Evolutionary conservation across 2,797 vertebrate species (phyloP), one percentile per base, ranked within the genome.

Genomic region (Pangasius macronema): DNA sequence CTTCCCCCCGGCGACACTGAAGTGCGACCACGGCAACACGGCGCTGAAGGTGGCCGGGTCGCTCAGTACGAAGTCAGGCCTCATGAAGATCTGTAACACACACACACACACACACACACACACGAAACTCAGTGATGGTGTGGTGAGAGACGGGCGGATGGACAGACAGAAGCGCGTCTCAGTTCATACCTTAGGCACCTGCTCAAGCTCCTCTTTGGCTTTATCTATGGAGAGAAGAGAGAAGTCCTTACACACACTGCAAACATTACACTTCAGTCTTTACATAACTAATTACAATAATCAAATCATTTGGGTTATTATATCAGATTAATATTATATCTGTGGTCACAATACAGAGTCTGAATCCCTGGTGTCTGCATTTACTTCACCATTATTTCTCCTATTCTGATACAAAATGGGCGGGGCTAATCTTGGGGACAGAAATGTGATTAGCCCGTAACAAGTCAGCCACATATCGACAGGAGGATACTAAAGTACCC

Each of bases 1-100:
- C 95, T 97, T 98, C 14, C 97, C 97, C 82, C 96, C 97, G 51
- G 97, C 95, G 5, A 96, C 96, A 94, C 96, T 97, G 95, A 99
- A 99, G 96, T 99, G 98, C 84, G 98, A 97, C 98, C 98, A 99
- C 24, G 98, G 98, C 93, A 99, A 96, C 91, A 99, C 98, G 0
- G 96, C 90, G 93, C 97, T 97, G 95, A 99, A 99, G 11, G 97
- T 99, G 92, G 95, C 88, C 5, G 98, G 95, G 88, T 99, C 97
- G n/a, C 99, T 97, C 94, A 99, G 97, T 91, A 97, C 97, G 93
- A 99, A 99, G 91, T 99, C 98, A 22, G 98, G 98, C 95, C 96
- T 98, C 97, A 98, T 96, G 95, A 99, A 99, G 95, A 99, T 98
- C 99, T 98, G 95, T 1, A 14, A 4, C 27, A 55, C 46, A 70